Base-by-base conservation (phyloP, 37 sponge, comb jelly and placozoan species). In the Amphimedon queenslandica region DNA sequence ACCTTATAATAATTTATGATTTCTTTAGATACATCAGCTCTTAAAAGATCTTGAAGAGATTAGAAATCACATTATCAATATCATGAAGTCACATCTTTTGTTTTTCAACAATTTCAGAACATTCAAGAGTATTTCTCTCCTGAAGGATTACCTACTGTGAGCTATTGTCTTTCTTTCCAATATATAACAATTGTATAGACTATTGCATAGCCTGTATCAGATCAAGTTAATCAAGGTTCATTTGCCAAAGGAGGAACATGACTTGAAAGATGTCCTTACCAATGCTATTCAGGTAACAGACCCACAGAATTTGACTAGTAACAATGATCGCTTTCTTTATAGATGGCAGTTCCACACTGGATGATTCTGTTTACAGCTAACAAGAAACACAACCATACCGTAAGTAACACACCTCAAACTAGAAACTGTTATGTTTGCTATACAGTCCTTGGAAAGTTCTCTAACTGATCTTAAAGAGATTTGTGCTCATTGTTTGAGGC, bases 41-140 rank as follows among this genome's bases (percentile, higher is more conserved):
- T 57, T 81, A 13, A 11, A 35, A 36, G 74, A 81, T 4, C 4
- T 73, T 10, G 6, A 39, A 4, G 82, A 72, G 29, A 42, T 81
- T 21, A 32, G 42, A 18, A 8, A 1, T 1, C 30, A 81, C 4
- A 66, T 73, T 20, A 38, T 64, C 11, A 65, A 67, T 8, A 23
- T 81, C 10, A 41, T 81, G 74, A 81, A 66, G 42, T 66, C 65
- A 24, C 82, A 81, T 28, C 74, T 81, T 43, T 51, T 31, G 28
- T 2, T 81, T 21, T 73, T 73, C 60, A 55, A 73, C 53, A 47
- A n/a, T n/a, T n/a, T n/a, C n/a, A n/a, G n/a, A n/a, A n/a, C n/a
- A n/a, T n/a, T n/a, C n/a, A n/a, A n/a, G n/a, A n/a, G n/a, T n/a
- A n/a, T n/a, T n/a, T n/a, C n/a, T n/a, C n/a, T n/a, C n/a, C n/a